Conservation (phyloP, 2,113 vertebrate genomes). For the Columba livia region DNA sequence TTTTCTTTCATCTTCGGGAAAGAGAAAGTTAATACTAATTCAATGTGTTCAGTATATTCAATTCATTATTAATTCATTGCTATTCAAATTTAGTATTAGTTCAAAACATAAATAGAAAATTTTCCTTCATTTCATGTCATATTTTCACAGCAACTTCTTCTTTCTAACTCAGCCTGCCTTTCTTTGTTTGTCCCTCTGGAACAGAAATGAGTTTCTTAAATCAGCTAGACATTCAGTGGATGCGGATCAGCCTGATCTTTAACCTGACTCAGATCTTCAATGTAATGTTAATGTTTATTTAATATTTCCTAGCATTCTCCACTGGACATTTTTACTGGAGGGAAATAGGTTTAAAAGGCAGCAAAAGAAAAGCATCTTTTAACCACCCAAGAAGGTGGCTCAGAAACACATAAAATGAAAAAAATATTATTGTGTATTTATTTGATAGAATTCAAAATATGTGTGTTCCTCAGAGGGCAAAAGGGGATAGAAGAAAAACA, state of each 20-base stretch:
- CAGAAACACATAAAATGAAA: not conserved
- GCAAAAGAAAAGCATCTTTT: not conserved
- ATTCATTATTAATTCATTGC: not conserved
- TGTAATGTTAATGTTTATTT: not conserved
- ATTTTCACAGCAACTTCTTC: not conserved
- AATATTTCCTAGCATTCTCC: not conserved
- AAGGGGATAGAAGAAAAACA: not conserved
- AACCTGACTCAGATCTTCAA: not conserved
- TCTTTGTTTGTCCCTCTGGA: not conserved
- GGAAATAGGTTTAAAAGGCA: not conserved
- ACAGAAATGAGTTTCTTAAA: not conserved
- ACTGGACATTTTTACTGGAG: not conserved
- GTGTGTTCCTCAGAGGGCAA: not conserved
- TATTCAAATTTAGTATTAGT: not conserved
- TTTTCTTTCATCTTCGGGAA: not conserved
- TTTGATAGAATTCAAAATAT: not conserved
- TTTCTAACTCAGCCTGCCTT: not conserved
- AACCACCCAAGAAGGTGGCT: not conserved
- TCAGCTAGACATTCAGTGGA: not conserved
- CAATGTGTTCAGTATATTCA: not conserved
- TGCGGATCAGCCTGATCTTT: not conserved
- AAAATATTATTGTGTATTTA: not conserved
- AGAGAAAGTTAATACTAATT: not conserved
- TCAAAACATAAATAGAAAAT: not conserved
- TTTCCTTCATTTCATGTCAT: not conserved